These are phyloP conservation scores for Drosophila gunungcola DNA, from an alignment of 1,140 invertebrate genomes.

Conservation along the genomic window DNA sequence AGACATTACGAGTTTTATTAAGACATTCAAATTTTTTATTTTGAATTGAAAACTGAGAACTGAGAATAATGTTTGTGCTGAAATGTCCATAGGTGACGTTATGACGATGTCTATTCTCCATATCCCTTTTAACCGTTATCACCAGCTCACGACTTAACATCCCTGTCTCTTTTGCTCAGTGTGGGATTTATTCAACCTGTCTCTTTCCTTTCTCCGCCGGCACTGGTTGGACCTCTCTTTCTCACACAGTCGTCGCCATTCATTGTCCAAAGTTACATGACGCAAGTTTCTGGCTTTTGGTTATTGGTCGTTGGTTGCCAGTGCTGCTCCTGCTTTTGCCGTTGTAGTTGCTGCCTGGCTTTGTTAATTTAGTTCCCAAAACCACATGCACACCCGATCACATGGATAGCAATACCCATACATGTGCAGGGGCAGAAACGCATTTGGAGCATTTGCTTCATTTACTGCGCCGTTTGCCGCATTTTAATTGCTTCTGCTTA, in stretches of 20 bases:
- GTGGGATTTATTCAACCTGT: constrained; percentile 2
- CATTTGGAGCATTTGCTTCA: constrained; percentile 81
- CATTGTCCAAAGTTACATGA: constrained; percentile 67
- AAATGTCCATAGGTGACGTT: constrained; percentile 4
- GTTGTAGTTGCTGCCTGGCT: constrained; percentile 31
- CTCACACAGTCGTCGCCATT: constrained; percentile 23
- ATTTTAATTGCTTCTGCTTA: constrained; percentile 81
- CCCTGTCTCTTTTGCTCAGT: not conserved
- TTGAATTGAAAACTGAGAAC: too few relatives aligned
- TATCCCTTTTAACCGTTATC: constrained; percentile 39
- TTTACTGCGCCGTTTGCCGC: constrained; percentile 82
- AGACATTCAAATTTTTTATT: too few relatives aligned
- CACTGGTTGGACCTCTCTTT: not conserved
- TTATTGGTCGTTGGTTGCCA: constrained; percentile 68
- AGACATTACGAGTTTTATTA: too few relatives aligned
- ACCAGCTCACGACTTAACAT: constrained; percentile 22
- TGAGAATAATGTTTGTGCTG: too few relatives aligned
- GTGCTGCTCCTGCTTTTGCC: not conserved
- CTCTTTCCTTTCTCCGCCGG: constrained; percentile 8
- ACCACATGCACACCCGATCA: constrained; percentile 33
- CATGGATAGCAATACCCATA: constrained; percentile 21
- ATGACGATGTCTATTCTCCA: constrained; percentile 21
- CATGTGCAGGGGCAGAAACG: constrained; percentile 48
- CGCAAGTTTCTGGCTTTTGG: constrained; percentile 73
- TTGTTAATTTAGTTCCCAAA: constrained; percentile 77